Percentiles rank a stretch among this genome's conserved stretches.
Conservation (phyloP, 37 sponge, comb jelly and placozoan genomes). For the Hexactinellida sp. region DNA sequence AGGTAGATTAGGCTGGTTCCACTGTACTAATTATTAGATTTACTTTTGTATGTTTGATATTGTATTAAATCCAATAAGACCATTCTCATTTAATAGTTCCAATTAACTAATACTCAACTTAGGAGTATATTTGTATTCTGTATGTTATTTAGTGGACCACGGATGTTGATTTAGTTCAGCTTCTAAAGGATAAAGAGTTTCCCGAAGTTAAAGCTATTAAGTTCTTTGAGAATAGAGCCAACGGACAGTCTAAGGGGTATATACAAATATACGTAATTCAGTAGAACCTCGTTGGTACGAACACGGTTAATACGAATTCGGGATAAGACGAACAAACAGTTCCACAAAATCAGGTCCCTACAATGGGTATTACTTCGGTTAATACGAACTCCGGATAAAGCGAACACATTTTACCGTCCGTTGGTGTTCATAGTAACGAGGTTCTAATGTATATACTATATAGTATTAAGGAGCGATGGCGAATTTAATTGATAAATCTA, state of each 20-base stretch:
- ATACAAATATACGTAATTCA: neutral
- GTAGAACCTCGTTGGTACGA: too few species aligned
- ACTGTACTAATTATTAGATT: neutral
- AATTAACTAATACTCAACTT: neutral
- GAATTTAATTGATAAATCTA: too few species aligned
- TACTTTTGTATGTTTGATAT: neutral
- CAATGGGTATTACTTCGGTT: too few species aligned
- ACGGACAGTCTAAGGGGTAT: constrained; percentile 94
- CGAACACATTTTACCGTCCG: too few species aligned
- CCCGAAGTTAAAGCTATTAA: constrained; percentile 49
- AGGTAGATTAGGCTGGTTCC: too few species aligned
- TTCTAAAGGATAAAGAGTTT: constrained; percentile 39
- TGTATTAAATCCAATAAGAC: neutral
- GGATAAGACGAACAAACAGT: too few species aligned
- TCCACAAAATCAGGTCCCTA: too few species aligned
- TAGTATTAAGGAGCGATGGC: too few species aligned
- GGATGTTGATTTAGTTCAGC: constrained; percentile 55
- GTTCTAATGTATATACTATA: too few species aligned
- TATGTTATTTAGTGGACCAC: constrained; percentile 69
- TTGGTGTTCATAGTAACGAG: too few species aligned
- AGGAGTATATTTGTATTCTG: neutral
- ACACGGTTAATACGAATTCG: too few species aligned
- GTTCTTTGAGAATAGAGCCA: constrained; percentile 86
- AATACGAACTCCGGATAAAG: too few species aligned
- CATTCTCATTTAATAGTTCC: neutral